Conservation (phyloP, 2,113 vertebrate genomes). For the Grammomys surdaster region DNA sequence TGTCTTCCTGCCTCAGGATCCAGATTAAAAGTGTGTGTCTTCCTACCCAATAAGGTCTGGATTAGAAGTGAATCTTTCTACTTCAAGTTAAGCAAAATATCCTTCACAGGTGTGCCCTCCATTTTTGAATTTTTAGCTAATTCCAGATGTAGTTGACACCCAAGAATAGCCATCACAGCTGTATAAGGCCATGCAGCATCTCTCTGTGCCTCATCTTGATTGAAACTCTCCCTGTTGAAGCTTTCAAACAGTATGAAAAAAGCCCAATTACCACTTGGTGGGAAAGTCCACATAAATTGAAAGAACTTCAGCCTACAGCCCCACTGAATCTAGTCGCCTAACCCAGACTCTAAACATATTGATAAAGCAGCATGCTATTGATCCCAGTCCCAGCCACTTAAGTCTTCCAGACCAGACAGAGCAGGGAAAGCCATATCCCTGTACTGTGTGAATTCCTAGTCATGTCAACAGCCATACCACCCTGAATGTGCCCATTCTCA, state of each 20-base stretch:
- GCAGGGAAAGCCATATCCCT: background rate
- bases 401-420: background rate
- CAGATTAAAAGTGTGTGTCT: background rate
- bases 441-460: background rate
- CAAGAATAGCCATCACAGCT: background rate
- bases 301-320: background rate
- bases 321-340: background rate
- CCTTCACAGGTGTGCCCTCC: background rate
- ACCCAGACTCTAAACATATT: background rate
- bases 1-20: background rate
- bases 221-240: background rate
- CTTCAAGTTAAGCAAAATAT: background rate
- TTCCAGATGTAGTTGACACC: background rate
- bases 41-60: background rate
- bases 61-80: background rate
- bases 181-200: background rate
- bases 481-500: too few relatives aligned
- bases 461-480: background rate
- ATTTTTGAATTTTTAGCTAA: background rate
- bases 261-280: background rate
- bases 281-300: background rate
- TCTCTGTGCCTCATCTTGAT: background rate
- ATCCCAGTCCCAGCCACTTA: background rate
- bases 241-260: background rate
- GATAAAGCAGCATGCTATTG: background rate